Percentiles rank a stretch among this genome's conserved stretches.
Conservation (phyloP, 2,888 invertebrate genomes). For the Trichopoda pennipes region DNA sequence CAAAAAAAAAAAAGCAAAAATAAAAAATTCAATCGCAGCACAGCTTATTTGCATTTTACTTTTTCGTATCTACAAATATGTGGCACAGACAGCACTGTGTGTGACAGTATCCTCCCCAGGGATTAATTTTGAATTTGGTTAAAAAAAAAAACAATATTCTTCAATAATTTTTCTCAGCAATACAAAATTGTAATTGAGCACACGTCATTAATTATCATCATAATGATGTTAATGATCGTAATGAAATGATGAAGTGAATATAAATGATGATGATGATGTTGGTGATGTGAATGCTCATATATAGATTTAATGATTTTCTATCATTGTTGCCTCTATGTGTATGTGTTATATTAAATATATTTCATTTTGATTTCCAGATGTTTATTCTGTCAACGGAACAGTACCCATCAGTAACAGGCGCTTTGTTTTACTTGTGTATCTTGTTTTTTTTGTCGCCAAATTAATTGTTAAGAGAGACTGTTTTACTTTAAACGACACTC, state of each 20-base stretch:
- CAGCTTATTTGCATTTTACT: constrained; percentile 28
- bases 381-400: constrained; percentile 22
- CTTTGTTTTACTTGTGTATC: constrained; percentile 27
- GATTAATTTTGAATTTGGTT: constrained; percentile 59
- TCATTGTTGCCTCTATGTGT: not conserved
- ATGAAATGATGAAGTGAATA: not conserved
- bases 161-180: constrained; percentile 12
- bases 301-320: constrained; percentile 36
- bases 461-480: constrained; percentile 52
- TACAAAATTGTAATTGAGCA: constrained; percentile 48
- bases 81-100: not conserved
- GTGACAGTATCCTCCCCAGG: constrained; percentile 57
- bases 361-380: constrained; percentile 42
- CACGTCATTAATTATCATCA: constrained; percentile 42
- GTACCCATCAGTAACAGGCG: constrained; percentile 67
- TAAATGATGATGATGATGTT: constrained; percentile 9
- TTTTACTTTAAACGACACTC: constrained; percentile 52
- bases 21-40: constrained; percentile 29
- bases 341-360: constrained; percentile 11
- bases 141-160: constrained; percentile 14
- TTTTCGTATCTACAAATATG: constrained; percentile 1
- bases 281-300: constrained; percentile 10
- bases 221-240: constrained; percentile 14
- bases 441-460: constrained; percentile 55
- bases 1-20: constrained; percentile 24